Evolutionary conservation across 2,113 vertebrate genomes (phyloP).

Genomic region (Agapornis roseicollis): DNA sequence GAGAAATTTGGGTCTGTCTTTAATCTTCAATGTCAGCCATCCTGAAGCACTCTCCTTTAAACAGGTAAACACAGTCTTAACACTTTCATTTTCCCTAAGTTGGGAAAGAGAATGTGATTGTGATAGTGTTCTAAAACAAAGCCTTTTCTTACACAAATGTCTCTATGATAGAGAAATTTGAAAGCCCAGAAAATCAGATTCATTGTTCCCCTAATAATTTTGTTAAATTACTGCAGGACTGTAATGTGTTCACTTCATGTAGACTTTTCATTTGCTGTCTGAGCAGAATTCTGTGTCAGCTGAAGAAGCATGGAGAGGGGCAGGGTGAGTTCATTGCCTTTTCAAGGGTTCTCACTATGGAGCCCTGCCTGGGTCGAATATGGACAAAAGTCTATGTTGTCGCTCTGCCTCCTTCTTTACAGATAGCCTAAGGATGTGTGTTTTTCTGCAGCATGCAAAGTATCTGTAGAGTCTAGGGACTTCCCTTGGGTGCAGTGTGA

Average conservation of each 20-base stretch:
- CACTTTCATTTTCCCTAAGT: neutral
- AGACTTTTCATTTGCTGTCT: neutral
- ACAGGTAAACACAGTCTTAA: neutral
- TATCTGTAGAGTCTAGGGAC: neutral
- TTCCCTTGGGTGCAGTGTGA: neutral
- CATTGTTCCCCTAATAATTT: neutral
- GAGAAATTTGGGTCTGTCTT: neutral
- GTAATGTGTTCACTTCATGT: neutral
- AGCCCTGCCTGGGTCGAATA: neutral
- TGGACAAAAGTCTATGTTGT: rapidly evolving
- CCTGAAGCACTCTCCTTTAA: neutral
- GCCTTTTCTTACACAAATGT: neutral
- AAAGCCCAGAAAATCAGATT: neutral
- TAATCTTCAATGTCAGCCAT: neutral
- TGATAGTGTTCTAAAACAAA: neutral
- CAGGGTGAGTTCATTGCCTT: neutral
- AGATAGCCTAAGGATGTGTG: rapidly evolving
- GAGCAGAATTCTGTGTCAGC: neutral
- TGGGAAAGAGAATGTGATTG: neutral
- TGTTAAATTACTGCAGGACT: neutral
- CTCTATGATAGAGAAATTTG: neutral
- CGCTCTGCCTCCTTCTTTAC: rapidly evolving
- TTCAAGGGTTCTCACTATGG: neutral
- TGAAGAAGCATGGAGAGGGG: neutral
- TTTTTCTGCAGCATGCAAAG: neutral